Evolutionary conservation across 2,113 vertebrate species (phyloP), one percentile per base, ranked within the genome.

Genomic region (Murina feae): DNA sequence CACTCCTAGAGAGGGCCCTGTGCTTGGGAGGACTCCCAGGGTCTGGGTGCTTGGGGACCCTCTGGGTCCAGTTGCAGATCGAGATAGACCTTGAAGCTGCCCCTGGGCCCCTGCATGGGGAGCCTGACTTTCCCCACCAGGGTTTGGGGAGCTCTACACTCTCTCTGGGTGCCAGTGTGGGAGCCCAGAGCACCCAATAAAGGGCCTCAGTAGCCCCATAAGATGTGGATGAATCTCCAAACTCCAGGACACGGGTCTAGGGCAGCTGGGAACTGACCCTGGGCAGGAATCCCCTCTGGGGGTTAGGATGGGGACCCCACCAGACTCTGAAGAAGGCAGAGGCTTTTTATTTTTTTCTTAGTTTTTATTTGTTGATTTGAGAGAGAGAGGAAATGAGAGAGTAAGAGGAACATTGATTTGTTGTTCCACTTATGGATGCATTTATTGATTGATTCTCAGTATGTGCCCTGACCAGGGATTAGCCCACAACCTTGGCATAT

Each of bases 101-200:
- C 44, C 9, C 51, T 4, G 8, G 6, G 1, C 10, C 39, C 28
- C 14, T 39, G 20, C 0, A 39, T 51, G 2, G 2, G 32, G 25
- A 23, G 30, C 9, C 72, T 91, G 25, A 11, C 20, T 81, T 63
- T 72, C 9, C 18, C 10, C 11, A n/a, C n/a, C 37, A n/a, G 55
- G 9, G 1, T 35, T 35, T 76, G 37, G 21, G 23, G 44, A 66
- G 3, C 10, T 39, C 20, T 44, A 44, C 91, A 30, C 9, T 44
- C 47, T 60, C 28, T 51, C 32, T 25, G 12, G 37, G 32, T 32
- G 3, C 35, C 60, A 14, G 37, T 47, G 21, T 47, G 53, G 25
- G 60, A 18, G 35, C n/a, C 16, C 30, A 35, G 12, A 90, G 11
- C 65, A n/a, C 49, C 37, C 28, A 20, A 75, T 47, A 55, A 12